A percentile compares a stretch with the other conserved stretches of the same genome.
phyloP scores from a whole-genome alignment of 2,113 vertebrate genomes.

The Cettia cetti region DNA sequence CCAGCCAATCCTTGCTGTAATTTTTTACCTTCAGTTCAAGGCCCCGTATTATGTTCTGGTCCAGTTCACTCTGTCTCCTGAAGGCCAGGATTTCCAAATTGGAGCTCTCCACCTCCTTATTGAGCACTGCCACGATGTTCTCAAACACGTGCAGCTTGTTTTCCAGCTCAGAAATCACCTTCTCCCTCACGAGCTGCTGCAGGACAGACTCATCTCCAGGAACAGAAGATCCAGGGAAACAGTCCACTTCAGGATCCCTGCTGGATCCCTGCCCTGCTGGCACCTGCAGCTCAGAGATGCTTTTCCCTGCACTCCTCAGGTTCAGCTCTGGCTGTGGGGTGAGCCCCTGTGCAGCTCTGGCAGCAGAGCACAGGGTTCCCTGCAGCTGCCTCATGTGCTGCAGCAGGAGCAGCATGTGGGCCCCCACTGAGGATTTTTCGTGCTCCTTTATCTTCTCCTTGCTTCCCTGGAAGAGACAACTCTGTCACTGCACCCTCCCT shows the following conservation, averaged over 20 bases:
- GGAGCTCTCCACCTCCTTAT: conserved; percentile 81
- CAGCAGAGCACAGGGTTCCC: not conserved
- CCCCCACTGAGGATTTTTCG: conserved; percentile 55
- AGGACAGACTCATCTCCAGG: conserved; percentile 49
- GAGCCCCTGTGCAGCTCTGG: not conserved
- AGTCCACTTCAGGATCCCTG: conserved; percentile 57
- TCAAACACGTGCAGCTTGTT: conserved; percentile 80
- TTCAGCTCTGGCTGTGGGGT: not conserved
- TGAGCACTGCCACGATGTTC: conserved; percentile 82
- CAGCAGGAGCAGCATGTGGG: conserved; percentile 77
- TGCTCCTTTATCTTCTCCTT: conserved; percentile 74
- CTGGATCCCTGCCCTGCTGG: conserved; percentile 24
- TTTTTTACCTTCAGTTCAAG: conserved; percentile 76
- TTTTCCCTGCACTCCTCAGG: not conserved
- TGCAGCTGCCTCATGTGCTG: conserved; percentile 66
- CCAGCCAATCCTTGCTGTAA: not conserved
- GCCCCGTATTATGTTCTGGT: conserved; percentile 70
- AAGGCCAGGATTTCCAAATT: conserved; percentile 70
- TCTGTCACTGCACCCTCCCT: not conserved
- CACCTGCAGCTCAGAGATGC: conserved; percentile 44
- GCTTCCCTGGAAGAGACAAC: conserved; percentile 64
- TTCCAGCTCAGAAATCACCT: conserved; percentile 74
- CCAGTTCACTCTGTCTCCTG: conserved; percentile 72
- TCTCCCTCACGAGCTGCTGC: conserved; percentile 54
- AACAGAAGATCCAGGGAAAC: conserved; percentile 21